Evolutionary conservation across 2,797 vertebrate species (phyloP), one percentile per base, ranked within the genome.

Genomic region (Pseudochaenichthys georgianus): DNA sequence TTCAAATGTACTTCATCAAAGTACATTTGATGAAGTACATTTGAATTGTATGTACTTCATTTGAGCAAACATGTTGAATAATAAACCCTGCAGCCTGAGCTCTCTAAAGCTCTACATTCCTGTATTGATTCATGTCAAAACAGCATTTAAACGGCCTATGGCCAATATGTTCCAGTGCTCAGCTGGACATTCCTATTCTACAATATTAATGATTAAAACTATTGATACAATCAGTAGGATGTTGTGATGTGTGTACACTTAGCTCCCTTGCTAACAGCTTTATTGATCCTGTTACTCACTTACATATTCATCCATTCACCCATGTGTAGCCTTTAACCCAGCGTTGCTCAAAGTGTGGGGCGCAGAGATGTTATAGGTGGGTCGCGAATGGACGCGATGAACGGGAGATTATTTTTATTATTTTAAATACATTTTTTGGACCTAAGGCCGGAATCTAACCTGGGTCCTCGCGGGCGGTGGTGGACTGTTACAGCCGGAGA

Each of bases 51-150:
- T 21, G 21, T 21, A 21, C 21, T 21, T 21, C 21, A 21, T 72
- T 48, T 60, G 42, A 53, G 45, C 13, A 42, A 72, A 54, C 17
- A n/a, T 45, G 61, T 60, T 19, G 17, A 62, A 38, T 41, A 46
- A 57, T 9, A 42, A 45, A 53, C n/a, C 21, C 5, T 34, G 34
- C 34, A 8, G n/a, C 41, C 11, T 46, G 41, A 53, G 77, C 46
- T 47, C 5, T 3, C 21, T n/a, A 73, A 67, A 63, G n/a, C 16
- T 15, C 64, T 13, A 31, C 45, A 45, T 34, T 58, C 45, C 21
- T 16, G 19, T 41, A 71, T 43, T 57, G 73, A 78, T 67, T 52
- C 17, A n/a, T 7, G 3, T 50, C 9, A 13, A 4, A 19, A 8
- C 19, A 13, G 23, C 10, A 7, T 54, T 47, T 13, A 64, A 66